These are phyloP conservation scores for Xiphophorus couchianus DNA, from an alignment of 2,113 vertebrate species.

Conservation along the genomic window DNA sequence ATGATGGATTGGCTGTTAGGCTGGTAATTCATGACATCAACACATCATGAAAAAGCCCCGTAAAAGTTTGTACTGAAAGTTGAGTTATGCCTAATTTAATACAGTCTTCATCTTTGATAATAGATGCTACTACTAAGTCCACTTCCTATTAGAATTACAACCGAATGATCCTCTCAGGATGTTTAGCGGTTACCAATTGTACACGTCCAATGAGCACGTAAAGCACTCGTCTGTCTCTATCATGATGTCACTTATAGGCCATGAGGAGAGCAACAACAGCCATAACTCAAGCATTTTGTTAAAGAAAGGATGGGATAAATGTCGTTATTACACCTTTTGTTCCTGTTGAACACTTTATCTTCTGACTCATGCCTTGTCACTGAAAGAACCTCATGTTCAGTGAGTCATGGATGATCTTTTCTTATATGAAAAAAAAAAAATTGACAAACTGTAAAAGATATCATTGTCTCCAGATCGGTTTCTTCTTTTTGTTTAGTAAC, in stretches of 20 bases:
- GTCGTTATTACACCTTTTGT: slow-evolving; percentile 15
- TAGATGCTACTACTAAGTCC: not conserved
- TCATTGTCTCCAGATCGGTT: not conserved
- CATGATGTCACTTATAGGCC: not conserved
- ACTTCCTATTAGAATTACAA: not conserved
- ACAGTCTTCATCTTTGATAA: not conserved
- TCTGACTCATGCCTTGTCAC: slow-evolving; percentile 61
- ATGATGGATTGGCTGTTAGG: not conserved
- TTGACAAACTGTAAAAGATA: slow-evolving; percentile 34
- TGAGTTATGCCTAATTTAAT: not conserved
- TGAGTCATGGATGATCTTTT: slow-evolving; percentile 50
- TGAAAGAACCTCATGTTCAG: slow-evolving; percentile 47
- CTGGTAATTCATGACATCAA: not conserved
- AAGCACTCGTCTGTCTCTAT: not conserved
- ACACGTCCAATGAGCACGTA: not conserved
- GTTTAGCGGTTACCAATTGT: not conserved
- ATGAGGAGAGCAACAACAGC: not conserved
- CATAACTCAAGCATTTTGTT: not conserved
- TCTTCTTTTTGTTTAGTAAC: slow-evolving; percentile 3
- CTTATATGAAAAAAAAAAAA: slow-evolving; percentile 21
- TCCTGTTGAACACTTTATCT: slow-evolving; percentile 35
- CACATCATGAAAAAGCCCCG: not conserved
- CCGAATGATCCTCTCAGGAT: not conserved
- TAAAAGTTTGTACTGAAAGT: not conserved
- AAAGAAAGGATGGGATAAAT: not conserved